Evolutionary conservation across 1,140 invertebrate genomes (phyloP), one percentile per base, ranked within the genome.

Genomic region (Muscidifurax raptorellus): DNA sequence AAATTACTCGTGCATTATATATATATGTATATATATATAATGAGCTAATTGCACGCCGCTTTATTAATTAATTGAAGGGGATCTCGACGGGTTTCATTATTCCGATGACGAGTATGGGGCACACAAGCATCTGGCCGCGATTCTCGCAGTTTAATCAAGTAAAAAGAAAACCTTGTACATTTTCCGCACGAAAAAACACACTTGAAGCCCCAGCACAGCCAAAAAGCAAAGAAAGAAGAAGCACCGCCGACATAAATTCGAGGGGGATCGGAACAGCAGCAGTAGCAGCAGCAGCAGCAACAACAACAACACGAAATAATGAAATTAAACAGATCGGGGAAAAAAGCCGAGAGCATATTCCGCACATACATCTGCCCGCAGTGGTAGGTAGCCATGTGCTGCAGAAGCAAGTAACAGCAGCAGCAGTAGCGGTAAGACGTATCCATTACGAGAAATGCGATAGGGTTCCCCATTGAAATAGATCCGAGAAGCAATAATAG

Each of bases 401-500:
- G 76, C 22, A 12, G n/a, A 13, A 52, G 76, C 28, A 25, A 18
- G 71, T 10, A 40, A 18, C 0, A 72, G 15, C 36, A 69, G 52
- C 79, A 27, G 13, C 18, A n/a, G 25, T 27, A 7, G 18, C 25
- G 6, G 47, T 22, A 64, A 76, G 15, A 30, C 15, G n/a, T 47
- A 32, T 76, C 72, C 74, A 83, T 77, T 77, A 67, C 47, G 75
- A 52, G 82, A 78, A 67, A 79, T 12, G 75, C 76, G 76, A 84
- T 84, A 79, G 82, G 76, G 59, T 69, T 77, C 59, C 25, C 59
- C 25, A 28, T 76, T 36, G 30, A 67, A 83, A 78, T 69, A 71
- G 66, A 79, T 64, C 67, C 75, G 28, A 28, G 25, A 59, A 44
- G 76, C 75, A 84, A 84, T 84, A 79, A 79, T 79, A 64, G 82